Evolutionary conservation across 1,140 invertebrate species (phyloP), one percentile per base, ranked within the genome.

Genomic region (Drosophila nigromelanica): DNA sequence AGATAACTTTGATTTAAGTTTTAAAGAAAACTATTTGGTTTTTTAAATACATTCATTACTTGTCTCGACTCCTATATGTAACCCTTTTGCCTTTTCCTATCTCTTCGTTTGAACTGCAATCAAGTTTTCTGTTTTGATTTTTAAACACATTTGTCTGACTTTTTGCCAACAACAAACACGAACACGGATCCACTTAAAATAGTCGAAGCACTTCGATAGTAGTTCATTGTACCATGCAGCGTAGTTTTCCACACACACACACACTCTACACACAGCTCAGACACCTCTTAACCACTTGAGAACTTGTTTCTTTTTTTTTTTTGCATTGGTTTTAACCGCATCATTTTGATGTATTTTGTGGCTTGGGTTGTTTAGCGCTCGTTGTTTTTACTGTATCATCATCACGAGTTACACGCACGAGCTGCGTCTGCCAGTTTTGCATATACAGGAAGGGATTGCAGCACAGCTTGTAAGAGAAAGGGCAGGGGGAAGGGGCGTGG

Each of bases 261-360:
- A 39, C 5, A 5, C 27, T 6, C 5, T 27, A 27, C 27, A 5
- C 12, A 8, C 33, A 58, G 55, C 55, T 58, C 55, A 72, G 62
- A 72, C 69, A 54, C 61, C 60, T 58, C 62, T 64, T 40, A 55
- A 74, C 45, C 66, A 62, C 70, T 85, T 75, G 33, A 87, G 75
- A 87, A 86, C 81, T 86, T 86, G 81, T 86, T 86, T 33, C 30
- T 33, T 30, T 4, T 30, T 30, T 33, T 33, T 86, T 86, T 86
- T 74, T 78, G 81, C 81, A 87, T 85, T 83, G 85, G 62, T 75
- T 87, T 78, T 70, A 87, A 87, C 82, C 82, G 76, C 82, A 87
- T 89, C 82, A 87, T 87, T 87, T 87, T 87, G 82, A 89, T 89
- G 82, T 83, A 89, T 89, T 89, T 87, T 87, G 83, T 82, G 82